phyloP scores from a whole-genome alignment of 2,888 invertebrate species.

The Pristionchus mayeri region DNA sequence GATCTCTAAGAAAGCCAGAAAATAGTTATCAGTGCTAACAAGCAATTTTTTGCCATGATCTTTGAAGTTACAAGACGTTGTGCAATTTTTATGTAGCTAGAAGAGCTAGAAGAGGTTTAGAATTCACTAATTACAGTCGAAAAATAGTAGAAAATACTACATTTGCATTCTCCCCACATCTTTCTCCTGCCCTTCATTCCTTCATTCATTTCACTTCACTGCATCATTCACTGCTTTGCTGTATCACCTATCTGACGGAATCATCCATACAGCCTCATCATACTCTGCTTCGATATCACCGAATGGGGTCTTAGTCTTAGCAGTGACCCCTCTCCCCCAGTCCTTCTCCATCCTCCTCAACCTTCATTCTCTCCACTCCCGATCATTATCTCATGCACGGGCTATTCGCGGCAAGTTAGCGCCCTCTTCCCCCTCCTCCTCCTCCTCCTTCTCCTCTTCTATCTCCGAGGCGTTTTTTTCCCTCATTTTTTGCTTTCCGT shows the following conservation, averaged over 20 bases:
- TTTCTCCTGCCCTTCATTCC: no score
- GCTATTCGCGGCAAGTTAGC: slow-evolving; percentile 15
- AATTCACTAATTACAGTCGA: no score
- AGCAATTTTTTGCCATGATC: no score
- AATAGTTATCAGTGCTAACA: no score
- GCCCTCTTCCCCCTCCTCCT: background rate
- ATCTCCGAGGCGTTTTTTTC: slow-evolving; percentile 17
- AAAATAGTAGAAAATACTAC: background rate
- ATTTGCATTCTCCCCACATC: no score
- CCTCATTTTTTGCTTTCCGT: background rate
- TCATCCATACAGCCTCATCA: background rate
- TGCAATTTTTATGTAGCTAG: no score
- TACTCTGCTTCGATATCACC: background rate
- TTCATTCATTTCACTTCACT: background rate
- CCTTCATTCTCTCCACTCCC: slow-evolving; percentile 9
- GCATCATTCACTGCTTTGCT: no score
- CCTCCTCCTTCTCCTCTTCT: background rate
- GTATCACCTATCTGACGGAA: no score
- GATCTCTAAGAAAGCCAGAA: background rate
- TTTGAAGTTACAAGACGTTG: no score
- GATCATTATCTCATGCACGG: slow-evolving; percentile 27
- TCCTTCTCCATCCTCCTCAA: background rate
- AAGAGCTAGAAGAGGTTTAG: no score
- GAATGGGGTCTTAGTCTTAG: background rate
- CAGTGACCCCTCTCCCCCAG: slow-evolving; percentile 3